Evolutionary conservation across 2,113 vertebrate genomes (phyloP), one percentile per base, ranked within the genome.

Genomic region (Cichladusa arquata): DNA sequence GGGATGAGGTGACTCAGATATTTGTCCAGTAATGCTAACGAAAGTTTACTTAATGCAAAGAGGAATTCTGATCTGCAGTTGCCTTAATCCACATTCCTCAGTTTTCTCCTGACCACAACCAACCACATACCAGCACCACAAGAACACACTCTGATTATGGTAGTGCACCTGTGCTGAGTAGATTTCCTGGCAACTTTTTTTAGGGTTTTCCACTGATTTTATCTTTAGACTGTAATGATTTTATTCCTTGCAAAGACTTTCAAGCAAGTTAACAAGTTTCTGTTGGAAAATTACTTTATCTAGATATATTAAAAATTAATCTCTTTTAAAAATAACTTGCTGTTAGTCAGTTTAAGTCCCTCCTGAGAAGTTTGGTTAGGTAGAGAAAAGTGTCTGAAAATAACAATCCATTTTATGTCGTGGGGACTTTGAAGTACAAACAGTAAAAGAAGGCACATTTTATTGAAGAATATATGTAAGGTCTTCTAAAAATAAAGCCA

Each of bases 11-110:
- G 65, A 44, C 42, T 9, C 34, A 81, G 51, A 29, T 73, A 26
- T 86, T 95, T 94, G 50, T 80, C 81, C 22, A 25, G 38, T 44
- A 58, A 15, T 6, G 8, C 66, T 81, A 92, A 81, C 87, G 74
- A 11, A 90, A 85, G 47, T 92, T 92, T 70, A 78, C 60, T 65
- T 95, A 91, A 96, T 88, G 76, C 74, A 81, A 61, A 90, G 47
- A 71, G 79, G 92, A 96, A 93, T 97, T 96, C 71, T 86, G 81
- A 58, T 94, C 90, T 90, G 56, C 77, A 83, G 0, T 83, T 90
- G 50, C 81, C 47, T 92, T 96, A 93, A 96, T 96, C 85, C 8
- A 0, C 92, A 90, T 96, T 96, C 96, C 85, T 96, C 42, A 8
- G 29, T 90, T 91, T 92, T 92, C 47, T 88, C 38, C 87, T 24